Evolutionary conservation across 2,888 invertebrate species (phyloP).

Genomic region (Caradrina clavipalpis): DNA sequence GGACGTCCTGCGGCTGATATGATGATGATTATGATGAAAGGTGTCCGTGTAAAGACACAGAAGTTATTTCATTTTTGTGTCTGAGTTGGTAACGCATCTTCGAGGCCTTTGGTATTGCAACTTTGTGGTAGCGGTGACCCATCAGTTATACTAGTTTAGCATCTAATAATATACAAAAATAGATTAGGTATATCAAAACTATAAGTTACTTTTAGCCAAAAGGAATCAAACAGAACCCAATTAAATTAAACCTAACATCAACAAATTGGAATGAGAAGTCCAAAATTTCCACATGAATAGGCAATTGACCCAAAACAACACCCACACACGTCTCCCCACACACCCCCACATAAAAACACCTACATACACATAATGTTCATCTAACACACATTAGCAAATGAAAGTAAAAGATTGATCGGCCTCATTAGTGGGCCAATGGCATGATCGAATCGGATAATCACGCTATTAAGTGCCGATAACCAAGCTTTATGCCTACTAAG

Average conservation of each 20-base stretch:
- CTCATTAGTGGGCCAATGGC: slow-evolving; percentile 38
- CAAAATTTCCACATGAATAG: not conserved
- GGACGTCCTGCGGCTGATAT: too few relatives aligned
- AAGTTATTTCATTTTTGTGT: too few relatives aligned
- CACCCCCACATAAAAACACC: not conserved
- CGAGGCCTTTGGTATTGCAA: too few relatives aligned
- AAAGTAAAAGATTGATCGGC: slow-evolving; percentile 48
- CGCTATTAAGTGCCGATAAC: slow-evolving; percentile 29
- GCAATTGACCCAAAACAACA: slow-evolving; percentile 20
- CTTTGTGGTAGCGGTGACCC: too few relatives aligned
- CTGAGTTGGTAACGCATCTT: too few relatives aligned
- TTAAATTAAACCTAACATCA: slow-evolving; percentile 11
- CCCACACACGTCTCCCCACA: not conserved
- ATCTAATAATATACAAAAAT: too few relatives aligned
- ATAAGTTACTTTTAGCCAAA: too few relatives aligned
- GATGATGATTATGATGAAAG: too few relatives aligned
- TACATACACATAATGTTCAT: not conserved
- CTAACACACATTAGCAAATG: slow-evolving; percentile 52
- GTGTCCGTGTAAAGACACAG: too few relatives aligned
- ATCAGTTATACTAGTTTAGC: too few relatives aligned
- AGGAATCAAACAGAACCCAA: too few relatives aligned
- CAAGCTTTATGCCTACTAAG: not conserved
- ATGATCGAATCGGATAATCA: slow-evolving; percentile 42
- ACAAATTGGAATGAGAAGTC: slow-evolving; percentile 12
- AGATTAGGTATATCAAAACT: too few relatives aligned